A percentile compares a stretch with the other conserved stretches of the same genome.
Evolutionary conservation across 1,140 invertebrate species (phyloP).

Genomic region (Drosophila tristis): DNA sequence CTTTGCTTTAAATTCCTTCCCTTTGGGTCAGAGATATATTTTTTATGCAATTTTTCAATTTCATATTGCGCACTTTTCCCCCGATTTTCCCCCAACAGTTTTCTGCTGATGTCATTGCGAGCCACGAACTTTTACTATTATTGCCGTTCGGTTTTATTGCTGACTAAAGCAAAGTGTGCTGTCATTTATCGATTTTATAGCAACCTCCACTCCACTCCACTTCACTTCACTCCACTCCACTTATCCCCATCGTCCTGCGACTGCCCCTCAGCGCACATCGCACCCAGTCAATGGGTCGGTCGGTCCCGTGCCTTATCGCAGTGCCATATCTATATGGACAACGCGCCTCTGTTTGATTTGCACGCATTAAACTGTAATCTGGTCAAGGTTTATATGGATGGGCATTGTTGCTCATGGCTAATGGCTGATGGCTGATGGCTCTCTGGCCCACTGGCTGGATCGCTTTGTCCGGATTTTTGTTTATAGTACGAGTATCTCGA

Average conservation of each 20-base stretch:
- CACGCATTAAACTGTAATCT: conserved; percentile 74
- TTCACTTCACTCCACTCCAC: neutral
- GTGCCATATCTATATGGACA: conserved; percentile 56
- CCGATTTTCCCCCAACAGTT: conserved; percentile 43
- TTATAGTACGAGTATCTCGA: conserved; percentile 41
- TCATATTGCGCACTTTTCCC: conserved; percentile 14
- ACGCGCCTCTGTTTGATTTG: conserved; percentile 73
- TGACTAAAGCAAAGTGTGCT: conserved; percentile 70
- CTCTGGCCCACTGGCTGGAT: conserved; percentile 10
- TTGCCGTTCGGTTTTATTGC: conserved; percentile 66
- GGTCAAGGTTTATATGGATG: conserved; percentile 68
- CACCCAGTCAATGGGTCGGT: neutral
- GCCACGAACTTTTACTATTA: conserved; percentile 73
- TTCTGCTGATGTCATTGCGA: conserved; percentile 73
- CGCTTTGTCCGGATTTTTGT: conserved; percentile 44
- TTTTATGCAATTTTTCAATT: conserved; percentile 43
- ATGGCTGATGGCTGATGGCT: too few relatives aligned
- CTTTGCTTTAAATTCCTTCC: conserved; percentile 15
- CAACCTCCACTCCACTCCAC: conserved; percentile 50
- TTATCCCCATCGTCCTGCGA: neutral
- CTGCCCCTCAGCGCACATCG: conserved; percentile 3
- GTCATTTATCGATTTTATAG: conserved; percentile 80
- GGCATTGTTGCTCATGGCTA: conserved; percentile 14
- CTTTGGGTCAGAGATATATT: conserved; percentile 5
- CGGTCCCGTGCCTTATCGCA: conserved; percentile 32